Evolutionary conservation across 2,113 vertebrate species (phyloP).

Genomic region (Monarcha castaneiventris): DNA sequence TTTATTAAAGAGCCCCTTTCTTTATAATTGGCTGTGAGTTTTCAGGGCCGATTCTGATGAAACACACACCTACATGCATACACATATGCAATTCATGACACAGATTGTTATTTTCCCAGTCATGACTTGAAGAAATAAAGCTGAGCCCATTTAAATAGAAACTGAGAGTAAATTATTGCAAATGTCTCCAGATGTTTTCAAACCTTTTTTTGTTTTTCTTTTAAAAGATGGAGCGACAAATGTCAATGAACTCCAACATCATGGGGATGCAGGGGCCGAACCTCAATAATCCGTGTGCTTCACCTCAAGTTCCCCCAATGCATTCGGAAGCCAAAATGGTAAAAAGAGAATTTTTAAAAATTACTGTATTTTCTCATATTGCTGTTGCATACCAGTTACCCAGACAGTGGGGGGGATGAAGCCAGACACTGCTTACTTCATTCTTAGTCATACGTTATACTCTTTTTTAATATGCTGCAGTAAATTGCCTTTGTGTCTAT

Average conservation of each 20-base stretch:
- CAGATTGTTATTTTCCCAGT: slow-evolving; percentile 26
- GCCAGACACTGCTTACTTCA: slow-evolving; percentile 51
- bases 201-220: background rate
- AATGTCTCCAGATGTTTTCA: slow-evolving; percentile 10
- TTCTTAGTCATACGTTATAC: slow-evolving; percentile 44
- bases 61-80: background rate
- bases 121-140: slow-evolving; percentile 41
- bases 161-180: background rate
- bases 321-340: slow-evolving; percentile 99
- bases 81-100: background rate
- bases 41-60: slow-evolving; percentile 38
- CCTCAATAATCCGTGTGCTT: slow-evolving; percentile 91
- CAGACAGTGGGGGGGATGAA: background rate
- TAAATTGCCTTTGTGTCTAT: slow-evolving; percentile 36
- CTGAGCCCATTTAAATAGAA: slow-evolving; percentile 9
- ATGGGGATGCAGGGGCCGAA: slow-evolving; percentile 95
- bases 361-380: background rate
- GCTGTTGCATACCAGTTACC: background rate
- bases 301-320: slow-evolving; percentile 94
- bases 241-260: slow-evolving; percentile 98
- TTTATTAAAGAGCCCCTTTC: slow-evolving; percentile 32
- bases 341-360: slow-evolving; percentile 23
- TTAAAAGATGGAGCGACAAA: slow-evolving; percentile 95
- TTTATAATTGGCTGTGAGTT: slow-evolving; percentile 34
- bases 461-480: slow-evolving; percentile 14